Base-by-base conservation (phyloP, 2,113 vertebrate species). In the Taxidea taxus region DNA sequence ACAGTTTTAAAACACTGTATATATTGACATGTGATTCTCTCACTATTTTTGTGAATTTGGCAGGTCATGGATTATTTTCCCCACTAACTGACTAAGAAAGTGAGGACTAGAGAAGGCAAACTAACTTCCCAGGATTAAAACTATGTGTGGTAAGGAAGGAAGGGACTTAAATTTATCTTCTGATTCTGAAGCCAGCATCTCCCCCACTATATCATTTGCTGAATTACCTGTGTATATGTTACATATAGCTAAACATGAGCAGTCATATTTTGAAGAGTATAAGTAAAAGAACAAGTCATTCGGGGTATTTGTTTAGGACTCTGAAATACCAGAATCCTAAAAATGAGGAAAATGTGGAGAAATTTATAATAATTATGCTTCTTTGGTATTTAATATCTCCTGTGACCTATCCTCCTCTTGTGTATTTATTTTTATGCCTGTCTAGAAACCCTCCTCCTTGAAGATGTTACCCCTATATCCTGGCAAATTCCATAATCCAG, bases 1-100 rank as follows among this genome's bases (percentile, higher is more conserved):
- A 62, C 37, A 90, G 31, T 93, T 80, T 93, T 94, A 85, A 94
- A 83, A n/a, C n/a, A 81, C 7, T 95, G 87, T 84, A 39, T 44
- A 23, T 34, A 72, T 77, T 91, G 34, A 47, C 20, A 39, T 92
- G 89, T 75, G 23, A 81, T 75, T 87, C 25, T 84, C 34, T 77
- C 10, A 77, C 5, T 75, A 60, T 91, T 87, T 88, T 81, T 78
- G 1, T 92, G 60, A 87, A 44, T 81, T 93, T 87, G 15, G 81
- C 27, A 70, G 42, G 51, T 25, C 37, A 27, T 47, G 21, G 54
- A 6, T 91, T 84, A 62, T 84, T 91, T 91, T 60, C 16, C 31
- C 74, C 60, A 54, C 81, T 92, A 82, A 47, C 18, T 62, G 13
- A 91, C 27, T 81, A 56, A 87, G 56, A 90, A 93, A 82, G 18